phyloP scores from a whole-genome alignment of 2,113 vertebrate genomes.

The Zosterops lateralis region DNA sequence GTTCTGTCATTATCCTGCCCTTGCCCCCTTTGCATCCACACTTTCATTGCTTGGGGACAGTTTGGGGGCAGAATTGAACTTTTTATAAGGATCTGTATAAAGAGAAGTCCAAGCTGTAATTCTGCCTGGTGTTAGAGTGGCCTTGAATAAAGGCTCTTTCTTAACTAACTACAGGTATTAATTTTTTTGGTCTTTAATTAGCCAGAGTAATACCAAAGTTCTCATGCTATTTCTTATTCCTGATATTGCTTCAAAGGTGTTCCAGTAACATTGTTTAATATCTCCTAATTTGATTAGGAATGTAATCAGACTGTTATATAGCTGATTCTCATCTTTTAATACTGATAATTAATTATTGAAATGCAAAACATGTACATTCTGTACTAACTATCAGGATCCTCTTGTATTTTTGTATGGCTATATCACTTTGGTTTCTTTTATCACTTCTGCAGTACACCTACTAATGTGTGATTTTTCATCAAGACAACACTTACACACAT shows the following conservation, averaged over 20 bases:
- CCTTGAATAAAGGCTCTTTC: neutral
- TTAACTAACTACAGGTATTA: neutral
- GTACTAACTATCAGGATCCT: neutral
- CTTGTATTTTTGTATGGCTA: neutral
- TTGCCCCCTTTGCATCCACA: neutral
- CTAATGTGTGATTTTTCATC: neutral
- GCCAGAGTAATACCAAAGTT: neutral
- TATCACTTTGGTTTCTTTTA: neutral
- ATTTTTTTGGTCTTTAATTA: neutral
- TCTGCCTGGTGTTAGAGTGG: neutral
- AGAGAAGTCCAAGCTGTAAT: neutral
- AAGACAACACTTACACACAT: neutral
- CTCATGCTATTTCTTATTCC: neutral
- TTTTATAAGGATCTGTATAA: neutral
- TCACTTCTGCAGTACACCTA: neutral
- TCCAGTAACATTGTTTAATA: neutral
- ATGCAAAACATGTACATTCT: neutral
- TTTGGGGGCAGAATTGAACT: neutral
- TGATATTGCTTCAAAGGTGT: neutral
- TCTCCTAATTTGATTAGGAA: neutral
- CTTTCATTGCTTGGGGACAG: neutral
- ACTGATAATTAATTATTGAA: neutral
- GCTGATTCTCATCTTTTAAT: neutral
- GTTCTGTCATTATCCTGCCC: neutral
- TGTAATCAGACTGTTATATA: neutral